Base-by-base conservation (phyloP, 2,113 vertebrate species). In the Lichenostomus cassidix region DNA sequence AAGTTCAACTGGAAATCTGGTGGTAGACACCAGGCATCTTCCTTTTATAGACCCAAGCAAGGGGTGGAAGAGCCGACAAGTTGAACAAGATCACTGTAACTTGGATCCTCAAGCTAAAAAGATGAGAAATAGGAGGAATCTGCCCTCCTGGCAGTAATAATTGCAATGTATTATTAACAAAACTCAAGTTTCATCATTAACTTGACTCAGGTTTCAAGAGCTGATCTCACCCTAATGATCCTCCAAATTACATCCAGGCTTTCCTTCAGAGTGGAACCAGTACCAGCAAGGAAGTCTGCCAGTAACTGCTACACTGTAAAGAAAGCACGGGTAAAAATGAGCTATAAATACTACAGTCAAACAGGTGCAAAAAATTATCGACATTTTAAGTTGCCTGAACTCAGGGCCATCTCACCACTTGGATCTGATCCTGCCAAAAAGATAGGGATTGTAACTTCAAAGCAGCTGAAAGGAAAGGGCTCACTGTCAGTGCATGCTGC, bases 111-210 rank as follows among this genome's bases (percentile, higher is more conserved):
- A 63, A 87, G 63, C 44, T 73, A 95, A 95, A 70, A 96, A 92
- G 52, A 93, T 49, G 53, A 97, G 92, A 97, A 95, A 93, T 73
- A 81, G 0, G 53, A 92, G 76, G 79, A 71, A 95, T 52, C 65
- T 87, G 58, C 55, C 41, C 77, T 85, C n/a, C 74, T 7, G 6
- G 60, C 85, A 92, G 78, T 58, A 91, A 81, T 87, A 95, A 97
- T 73, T 78, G 83, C 41, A 92, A 88, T 55, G 80, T 60, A 97
- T 94, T 96, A 90, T 94, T 96, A 94, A 96, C 92, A 93, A 96
- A 96, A 95, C 89, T 97, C 91, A 64, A 47, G 80, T 96, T 95
- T 96, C 92, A 87, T 94, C 76, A 63, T 96, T 97, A 94, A 86
- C 56, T 73, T 39, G 37, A 56, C 50, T 92, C 27, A 0, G 10